Evolutionary conservation across 2,113 vertebrate genomes (phyloP).

Genomic region (Macaca fascicularis): T2T-MFA8v1.1 NC_088379.1:146870001-146870500

Average conservation of each 20-base stretch:
- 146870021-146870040: not conserved
- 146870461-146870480: not conserved
- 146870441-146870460: not conserved
- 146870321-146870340: not conserved
- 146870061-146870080: conserved; percentile 30
- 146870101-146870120: not conserved
- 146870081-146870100: conserved; percentile 17
- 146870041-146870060: not conserved
- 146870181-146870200: not conserved
- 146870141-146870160: not conserved
- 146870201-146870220: not conserved
- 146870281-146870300: not conserved
- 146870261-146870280: not conserved
- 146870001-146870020: not conserved
- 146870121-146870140: not conserved
- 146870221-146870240: not conserved
- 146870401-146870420: not conserved
- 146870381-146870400: not conserved
- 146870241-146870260: not conserved
- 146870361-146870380: not conserved
- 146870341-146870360: not conserved
- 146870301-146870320: not conserved
- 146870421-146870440: not conserved
- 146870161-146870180: not conserved
- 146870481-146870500: not conserved